A percentile compares a stretch with the other conserved stretches of the same genome.
These are phyloP conservation scores for Syngnathus acus DNA, from an alignment of 2,797 vertebrate genomes.

Conservation along the genomic window DNA sequence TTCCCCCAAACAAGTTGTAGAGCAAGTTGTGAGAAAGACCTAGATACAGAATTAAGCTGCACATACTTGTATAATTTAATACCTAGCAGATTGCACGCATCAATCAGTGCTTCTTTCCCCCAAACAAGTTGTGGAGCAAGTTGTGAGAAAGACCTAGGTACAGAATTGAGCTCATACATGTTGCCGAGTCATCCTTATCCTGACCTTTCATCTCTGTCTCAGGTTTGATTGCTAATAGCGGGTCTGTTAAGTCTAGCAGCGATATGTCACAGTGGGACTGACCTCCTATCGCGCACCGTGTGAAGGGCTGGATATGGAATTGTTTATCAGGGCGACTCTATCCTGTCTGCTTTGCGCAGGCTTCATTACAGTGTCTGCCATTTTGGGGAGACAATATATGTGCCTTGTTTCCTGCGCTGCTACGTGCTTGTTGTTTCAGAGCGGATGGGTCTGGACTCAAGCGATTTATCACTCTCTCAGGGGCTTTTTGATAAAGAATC, in stretches of 20 bases:
- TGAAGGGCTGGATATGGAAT: conserved; percentile 60
- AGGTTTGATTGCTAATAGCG: conserved; percentile 43
- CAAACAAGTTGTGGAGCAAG: not conserved
- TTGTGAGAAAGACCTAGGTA: not conserved
- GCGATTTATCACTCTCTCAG: conserved; percentile 66
- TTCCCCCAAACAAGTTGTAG: not conserved
- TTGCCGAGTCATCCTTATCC: conserved; percentile 1
- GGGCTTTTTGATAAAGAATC: conserved; percentile 60
- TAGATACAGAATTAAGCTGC: not conserved
- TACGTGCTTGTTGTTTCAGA: conserved; percentile 65
- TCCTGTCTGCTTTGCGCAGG: conserved; percentile 53
- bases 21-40: not conserved
- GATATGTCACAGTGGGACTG: conserved; percentile 3
- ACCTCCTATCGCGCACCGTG: conserved; percentile 10
- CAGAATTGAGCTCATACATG: not conserved
- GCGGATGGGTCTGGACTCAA: conserved; percentile 51
- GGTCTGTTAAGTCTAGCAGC: conserved; percentile 43
- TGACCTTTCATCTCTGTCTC: conserved; percentile 8
- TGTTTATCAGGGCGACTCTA: conserved; percentile 55
- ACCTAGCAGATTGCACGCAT: not conserved
- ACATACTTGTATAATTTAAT: not conserved
- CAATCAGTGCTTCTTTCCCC: not conserved
- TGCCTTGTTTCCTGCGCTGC: conserved; percentile 57
- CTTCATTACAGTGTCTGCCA: conserved; percentile 57
- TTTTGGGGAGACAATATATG: conserved; percentile 63